phyloP scores from a whole-genome alignment of 2,888 invertebrate genomes.

The Drosophila maculinotata region DNA sequence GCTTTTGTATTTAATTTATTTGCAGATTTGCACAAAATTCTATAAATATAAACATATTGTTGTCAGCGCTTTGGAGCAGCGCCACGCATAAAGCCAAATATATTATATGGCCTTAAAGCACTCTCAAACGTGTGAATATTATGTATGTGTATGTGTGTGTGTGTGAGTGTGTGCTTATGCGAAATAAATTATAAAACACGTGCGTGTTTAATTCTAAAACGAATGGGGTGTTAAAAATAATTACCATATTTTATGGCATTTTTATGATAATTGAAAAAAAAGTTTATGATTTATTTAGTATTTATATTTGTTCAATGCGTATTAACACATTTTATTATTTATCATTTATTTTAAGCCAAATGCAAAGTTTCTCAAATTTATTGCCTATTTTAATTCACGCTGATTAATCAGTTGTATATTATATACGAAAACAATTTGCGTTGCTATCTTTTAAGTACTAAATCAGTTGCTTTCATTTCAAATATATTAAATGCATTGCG shows the following conservation, averaged over 20 bases:
- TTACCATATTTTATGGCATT: conserved; percentile 41
- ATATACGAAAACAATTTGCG: background rate
- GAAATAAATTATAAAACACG: conserved; percentile 27
- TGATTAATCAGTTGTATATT: background rate
- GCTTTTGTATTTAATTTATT: conserved; percentile 57
- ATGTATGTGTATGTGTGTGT: no score
- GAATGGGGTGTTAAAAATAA: conserved; percentile 29
- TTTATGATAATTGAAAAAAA: conserved; percentile 37
- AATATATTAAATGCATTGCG: background rate
- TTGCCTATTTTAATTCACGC: conserved; percentile 16
- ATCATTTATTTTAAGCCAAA: conserved; percentile 18
- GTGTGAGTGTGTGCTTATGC: background rate
- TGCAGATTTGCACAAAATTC: conserved; percentile 38
- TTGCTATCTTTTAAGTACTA: background rate
- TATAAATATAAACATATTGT: conserved; percentile 49
- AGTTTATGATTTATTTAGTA: conserved; percentile 36
- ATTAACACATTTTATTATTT: conserved; percentile 42
- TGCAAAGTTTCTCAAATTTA: conserved; percentile 24
- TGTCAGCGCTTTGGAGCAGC: conserved; percentile 11
- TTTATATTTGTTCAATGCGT: conserved; percentile 15
- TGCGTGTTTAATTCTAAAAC: conserved; percentile 38
- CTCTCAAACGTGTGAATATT: background rate
- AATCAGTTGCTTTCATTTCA: background rate
- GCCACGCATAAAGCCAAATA: conserved; percentile 32
- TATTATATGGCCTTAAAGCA: conserved; percentile 28